Evolutionary conservation across 2,888 invertebrate species (phyloP), one percentile per base, ranked within the genome.

Genomic region (Trissolcus japonicus): DNA sequence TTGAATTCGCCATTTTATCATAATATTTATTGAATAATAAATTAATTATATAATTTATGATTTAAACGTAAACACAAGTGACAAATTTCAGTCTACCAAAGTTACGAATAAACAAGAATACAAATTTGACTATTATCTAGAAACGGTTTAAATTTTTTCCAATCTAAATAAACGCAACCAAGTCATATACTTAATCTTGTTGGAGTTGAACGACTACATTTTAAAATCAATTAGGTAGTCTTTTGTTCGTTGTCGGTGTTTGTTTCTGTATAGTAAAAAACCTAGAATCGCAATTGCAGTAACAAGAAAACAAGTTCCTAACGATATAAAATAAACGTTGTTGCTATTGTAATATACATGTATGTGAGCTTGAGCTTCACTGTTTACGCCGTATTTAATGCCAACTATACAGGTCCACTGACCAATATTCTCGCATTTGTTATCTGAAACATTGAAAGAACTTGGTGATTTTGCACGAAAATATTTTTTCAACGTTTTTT

Each of bases 371-470:
- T 60, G 63, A 46, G 62, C 67, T 62, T 77, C 77, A 59, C 51
- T 68, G n/a, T 41, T 60, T 19, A 68, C 56, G 46, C 73, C 73
- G 65, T 77, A 73, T 16, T 55, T 68, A 51, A 73, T 73, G 41
- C 81, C 80, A 4, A 80, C 82, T 19, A 81, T 68, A 68, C 86
- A 85, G 6, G 76, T 84, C 83, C 85, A 86, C 41, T 66, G 63
- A 59, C 85, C 83, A 50, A 81, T 48, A 69, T 83, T 81, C 13
- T 80, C 69, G 54, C 69, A 65, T 48, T 60, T 62, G 62, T 78
- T 66, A 68, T 69, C 73, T 78, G 69, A 65, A 76, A 69, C 65
- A 69, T 50, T 16, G 16, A 11, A 17, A 7, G 51, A 9, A 51
- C 17, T n/a, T n/a, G n/a, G n/a, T n/a, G n/a, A n/a, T 4, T 25